Evolutionary conservation across 1,140 invertebrate genomes (phyloP).

Genomic region (Heliconius nattereri): DNA sequence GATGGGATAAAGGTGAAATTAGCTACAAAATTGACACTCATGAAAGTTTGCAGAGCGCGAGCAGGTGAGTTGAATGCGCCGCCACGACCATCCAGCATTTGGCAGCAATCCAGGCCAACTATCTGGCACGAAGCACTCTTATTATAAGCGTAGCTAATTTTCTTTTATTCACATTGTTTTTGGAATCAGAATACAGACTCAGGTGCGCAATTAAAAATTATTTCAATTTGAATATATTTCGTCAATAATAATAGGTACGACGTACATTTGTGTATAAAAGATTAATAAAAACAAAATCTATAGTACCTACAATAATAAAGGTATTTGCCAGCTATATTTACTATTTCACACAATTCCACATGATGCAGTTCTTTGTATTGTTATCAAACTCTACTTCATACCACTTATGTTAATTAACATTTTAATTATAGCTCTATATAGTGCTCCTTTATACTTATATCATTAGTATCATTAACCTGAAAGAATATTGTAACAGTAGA

Average conservation of each 20-base stretch:
- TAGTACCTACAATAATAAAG: neutral
- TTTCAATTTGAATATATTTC: neutral
- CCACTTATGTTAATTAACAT: constrained; percentile 19
- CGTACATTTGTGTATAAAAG: neutral
- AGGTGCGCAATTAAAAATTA: neutral
- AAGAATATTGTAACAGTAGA: neutral
- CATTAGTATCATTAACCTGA: neutral
- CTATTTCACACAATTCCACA: neutral
- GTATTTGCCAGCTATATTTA: neutral
- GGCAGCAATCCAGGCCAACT: constrained; percentile 50
- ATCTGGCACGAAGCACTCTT: constrained; percentile 17
- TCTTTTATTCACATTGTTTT: constrained; percentile 14
- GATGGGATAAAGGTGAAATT: neutral
- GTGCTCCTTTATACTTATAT: neutral
- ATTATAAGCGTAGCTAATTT: constrained; percentile 28
- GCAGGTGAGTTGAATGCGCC: constrained; percentile 51
- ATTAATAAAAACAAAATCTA: neutral
- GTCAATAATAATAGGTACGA: neutral
- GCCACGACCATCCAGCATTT: constrained; percentile 44
- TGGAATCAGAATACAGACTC: constrained; percentile 1
- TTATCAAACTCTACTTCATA: neutral
- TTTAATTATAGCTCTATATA: constrained; percentile 12
- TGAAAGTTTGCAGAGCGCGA: constrained; percentile 21
- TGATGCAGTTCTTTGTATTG: neutral
- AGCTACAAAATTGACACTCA: constrained; percentile 9